Percentiles rank a stretch among this genome's conserved stretches.
Conservation (phyloP, 2,113 vertebrate genomes). For the Sinocyclocheilus rhinocerous region DNA sequence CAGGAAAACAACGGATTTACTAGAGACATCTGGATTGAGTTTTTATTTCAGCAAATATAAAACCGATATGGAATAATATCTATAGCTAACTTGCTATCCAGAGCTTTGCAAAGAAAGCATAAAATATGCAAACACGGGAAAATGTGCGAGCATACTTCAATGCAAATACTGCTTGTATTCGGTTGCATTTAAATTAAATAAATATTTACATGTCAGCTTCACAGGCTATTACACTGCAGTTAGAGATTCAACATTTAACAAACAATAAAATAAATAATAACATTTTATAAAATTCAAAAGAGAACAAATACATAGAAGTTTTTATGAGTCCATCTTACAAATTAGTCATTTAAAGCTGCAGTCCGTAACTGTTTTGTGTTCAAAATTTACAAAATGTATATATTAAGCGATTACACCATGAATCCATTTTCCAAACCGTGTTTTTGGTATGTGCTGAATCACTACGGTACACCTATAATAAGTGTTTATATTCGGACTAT, state of each 20-base stretch:
- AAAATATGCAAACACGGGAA: background rate
- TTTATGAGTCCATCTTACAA: too few species aligned
- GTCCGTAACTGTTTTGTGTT: too few species aligned
- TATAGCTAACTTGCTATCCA: background rate
- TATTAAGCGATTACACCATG: too few species aligned
- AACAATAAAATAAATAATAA: background rate
- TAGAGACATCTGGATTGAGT: background rate
- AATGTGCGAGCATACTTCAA: background rate
- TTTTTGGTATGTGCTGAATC: too few species aligned
- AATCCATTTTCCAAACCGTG: too few species aligned
- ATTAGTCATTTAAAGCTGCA: too few species aligned
- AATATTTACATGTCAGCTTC: background rate
- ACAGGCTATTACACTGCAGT: background rate
- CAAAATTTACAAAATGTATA: too few species aligned
- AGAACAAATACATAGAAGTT: too few species aligned
- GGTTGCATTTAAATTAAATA: background rate
- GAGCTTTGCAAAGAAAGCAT: background rate
- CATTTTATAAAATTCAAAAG: background rate
- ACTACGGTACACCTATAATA: too few species aligned
- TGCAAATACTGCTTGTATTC: background rate
- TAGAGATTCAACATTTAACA: background rate
- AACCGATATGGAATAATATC: background rate
- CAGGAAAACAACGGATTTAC: background rate
- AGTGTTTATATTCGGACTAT: too few species aligned
- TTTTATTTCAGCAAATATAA: background rate